phyloP scores from a whole-genome alignment of 2,888 invertebrate species.

The Nomada flava region DNA sequence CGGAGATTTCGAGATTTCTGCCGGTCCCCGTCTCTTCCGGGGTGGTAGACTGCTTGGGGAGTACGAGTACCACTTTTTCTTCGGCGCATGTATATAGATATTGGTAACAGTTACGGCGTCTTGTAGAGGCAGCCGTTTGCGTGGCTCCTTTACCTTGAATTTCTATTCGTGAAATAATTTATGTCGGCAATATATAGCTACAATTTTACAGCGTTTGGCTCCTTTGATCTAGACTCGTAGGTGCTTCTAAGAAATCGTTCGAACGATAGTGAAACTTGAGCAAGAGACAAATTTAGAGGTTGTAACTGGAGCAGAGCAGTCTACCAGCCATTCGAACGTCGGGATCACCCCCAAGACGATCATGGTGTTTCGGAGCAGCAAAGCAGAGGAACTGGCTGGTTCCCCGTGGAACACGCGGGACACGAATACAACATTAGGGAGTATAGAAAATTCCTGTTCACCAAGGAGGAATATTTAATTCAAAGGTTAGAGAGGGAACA shows the following conservation, averaged over 20 bases:
- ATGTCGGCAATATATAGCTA: not conserved
- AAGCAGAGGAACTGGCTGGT: slow-evolving; percentile 23
- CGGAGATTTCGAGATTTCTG: slow-evolving; percentile 43
- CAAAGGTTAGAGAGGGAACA: slow-evolving; percentile 40
- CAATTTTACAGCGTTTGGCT: no score
- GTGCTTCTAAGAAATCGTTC: not conserved
- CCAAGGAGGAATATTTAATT: slow-evolving; percentile 60
- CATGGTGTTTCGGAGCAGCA: slow-evolving; percentile 24
- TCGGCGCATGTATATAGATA: not conserved
- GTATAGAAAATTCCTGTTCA: slow-evolving; percentile 54
- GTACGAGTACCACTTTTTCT: not conserved
- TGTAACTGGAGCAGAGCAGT: not conserved
- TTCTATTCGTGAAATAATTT: not conserved
- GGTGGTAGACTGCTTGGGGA: not conserved
- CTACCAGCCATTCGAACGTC: slow-evolving; percentile 14
- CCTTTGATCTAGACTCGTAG: no score
- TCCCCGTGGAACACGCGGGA: slow-evolving; percentile 48
- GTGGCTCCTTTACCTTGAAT: not conserved
- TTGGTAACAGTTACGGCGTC: not conserved
- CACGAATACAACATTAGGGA: slow-evolving; percentile 53
- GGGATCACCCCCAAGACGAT: slow-evolving; percentile 30
- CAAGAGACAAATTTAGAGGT: not conserved
- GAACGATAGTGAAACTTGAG: not conserved
- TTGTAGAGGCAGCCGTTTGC: no score
- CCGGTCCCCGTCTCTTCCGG: slow-evolving; percentile 42